Base-by-base conservation (phyloP, 1,140 invertebrate species). In the Planococcus citri region DNA sequence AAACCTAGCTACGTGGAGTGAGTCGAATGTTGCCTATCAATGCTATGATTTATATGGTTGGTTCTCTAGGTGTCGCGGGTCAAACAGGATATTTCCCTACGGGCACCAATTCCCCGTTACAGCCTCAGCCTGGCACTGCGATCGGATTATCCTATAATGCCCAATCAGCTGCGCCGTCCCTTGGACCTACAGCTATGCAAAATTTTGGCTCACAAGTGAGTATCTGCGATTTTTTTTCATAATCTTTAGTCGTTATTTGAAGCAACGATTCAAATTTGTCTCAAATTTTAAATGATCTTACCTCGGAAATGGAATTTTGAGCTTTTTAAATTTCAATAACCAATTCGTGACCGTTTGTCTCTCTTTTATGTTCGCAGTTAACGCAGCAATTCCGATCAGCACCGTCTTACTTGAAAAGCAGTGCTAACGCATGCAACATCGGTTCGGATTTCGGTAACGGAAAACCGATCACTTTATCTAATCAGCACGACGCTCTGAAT, bases 131-230 rank as follows among this genome's bases (percentile, higher is more conserved):
- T 3, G 60, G 60, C 21, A 24, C 60, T 10, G 60, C 60, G 20
- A 64, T 64, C 21, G 60, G 60, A 24, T 64, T 64, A 17, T 4
- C 60, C 25, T 64, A 17, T 27, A 64, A 64, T 64, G 22, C 60
- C 21, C 60, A 24, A 27, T 64, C 60, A 9, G 60, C 60, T 3
- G 10, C 60, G 60, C 20, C 21, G 3, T 64, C 60, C 4, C 22
- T 64, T 2, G 60, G 60, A 1, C 60, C 12, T 9, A 20, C 41
- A 2, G 25, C 21, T 25, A 25, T 64, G 10, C 60, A 64, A 17
- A 64, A 64, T 27, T 64, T 64, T 17, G 25, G 25, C 25, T 64
- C 60, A 4, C 60, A 64, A 17, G 60, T 64, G 22, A 64, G 3
- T 64, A 51, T 17, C 10, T 20, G 17, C 6, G 57, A 22, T 6